Base-by-base conservation (phyloP, 2,888 invertebrate genomes). In the Folsomia manolachei region DNA sequence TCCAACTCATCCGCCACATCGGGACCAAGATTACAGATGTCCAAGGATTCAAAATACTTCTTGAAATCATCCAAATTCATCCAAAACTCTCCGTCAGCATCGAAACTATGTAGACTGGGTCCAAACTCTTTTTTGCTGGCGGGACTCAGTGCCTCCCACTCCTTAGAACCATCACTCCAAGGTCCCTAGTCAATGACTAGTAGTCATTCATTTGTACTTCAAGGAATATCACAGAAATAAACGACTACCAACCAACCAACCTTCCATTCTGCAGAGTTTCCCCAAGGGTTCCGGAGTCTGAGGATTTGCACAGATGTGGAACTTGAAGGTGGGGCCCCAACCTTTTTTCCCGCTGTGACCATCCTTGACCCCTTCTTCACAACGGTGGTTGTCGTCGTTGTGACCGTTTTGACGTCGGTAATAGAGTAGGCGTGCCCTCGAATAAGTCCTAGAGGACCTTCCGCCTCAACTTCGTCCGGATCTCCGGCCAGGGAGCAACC, bases 401-500 rank as follows among this genome's bases (percentile, higher is more conserved):
- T 82, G 70, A 83, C 82, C 82, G 86, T 81, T 78, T 87, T 86
- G 23, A 90, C 87, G 72, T 85, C 85, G 0, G 90, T 91, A 74
- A 91, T 87, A 80, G 88, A 89, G 84, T 91, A 91, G 23, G 90
- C 90, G 82, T 91, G 91, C 11, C 89, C 89, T 81, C 86, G 85
- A 39, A 90, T 87, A 23, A 91, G 84, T 11, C 90, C 90, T 82
- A 91, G 53, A 9, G n/a, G 11, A 1, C 93, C 91, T 83, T 91
- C 89, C 0, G 93, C 92, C 84, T 96, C 96, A 1, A 90, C 84
- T 24, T 90, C 88, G 83, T 89, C 87, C 0, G 93, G 93, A 85
- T 94, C 94, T 18, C 95, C 93, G 90, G 87, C 87, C 75, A 88
- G 87, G 2, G 86, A 86, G 80, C 88, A 88, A 14, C 88, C 87